A percentile compares a stretch with the other conserved stretches of the same genome.
phyloP scores from a whole-genome alignment of 2,797 vertebrate species.

The Pelodytes ibericus region DNA sequence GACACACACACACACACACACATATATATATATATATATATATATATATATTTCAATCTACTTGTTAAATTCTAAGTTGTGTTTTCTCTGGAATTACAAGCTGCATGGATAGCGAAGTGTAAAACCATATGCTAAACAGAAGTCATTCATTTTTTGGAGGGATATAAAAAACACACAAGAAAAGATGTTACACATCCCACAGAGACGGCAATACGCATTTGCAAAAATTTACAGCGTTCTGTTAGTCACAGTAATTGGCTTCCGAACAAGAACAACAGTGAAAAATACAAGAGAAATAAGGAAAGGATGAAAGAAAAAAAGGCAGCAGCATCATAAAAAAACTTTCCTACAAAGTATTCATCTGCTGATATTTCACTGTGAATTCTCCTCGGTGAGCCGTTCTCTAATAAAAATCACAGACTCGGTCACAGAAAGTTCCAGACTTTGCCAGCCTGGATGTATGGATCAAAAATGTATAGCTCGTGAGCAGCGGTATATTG shows the following conservation, averaged over 20 bases:
- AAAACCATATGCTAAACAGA: conserved; percentile 18
- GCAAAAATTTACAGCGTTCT: conserved; percentile 19
- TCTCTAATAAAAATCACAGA: conserved; percentile 9
- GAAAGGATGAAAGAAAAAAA: conserved; percentile 44
- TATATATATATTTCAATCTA: background rate
- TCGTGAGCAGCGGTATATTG: too few relatives aligned
- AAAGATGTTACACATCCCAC: background rate
- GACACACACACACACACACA: too few relatives aligned
- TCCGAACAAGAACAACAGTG: conserved; percentile 54
- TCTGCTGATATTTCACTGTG: conserved; percentile 31
- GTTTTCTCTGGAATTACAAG: too few relatives aligned
- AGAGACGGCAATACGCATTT: conserved; percentile 34
- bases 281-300: conserved; percentile 47
- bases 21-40: too few relatives aligned
- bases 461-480: too few relatives aligned
- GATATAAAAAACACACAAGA: conserved; percentile 25
- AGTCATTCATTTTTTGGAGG: conserved; percentile 16
- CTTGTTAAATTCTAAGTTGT: conserved; percentile 49
- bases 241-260: conserved; percentile 54
- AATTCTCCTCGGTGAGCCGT: conserved; percentile 14
- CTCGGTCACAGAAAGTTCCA: too few relatives aligned
- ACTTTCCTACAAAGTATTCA: conserved; percentile 36
- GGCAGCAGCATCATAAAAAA: conserved; percentile 44
- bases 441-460: too few relatives aligned
- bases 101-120: conserved; percentile 31